Base-by-base conservation (phyloP, 2,888 invertebrate species). In the Crematogaster levior region DNA sequence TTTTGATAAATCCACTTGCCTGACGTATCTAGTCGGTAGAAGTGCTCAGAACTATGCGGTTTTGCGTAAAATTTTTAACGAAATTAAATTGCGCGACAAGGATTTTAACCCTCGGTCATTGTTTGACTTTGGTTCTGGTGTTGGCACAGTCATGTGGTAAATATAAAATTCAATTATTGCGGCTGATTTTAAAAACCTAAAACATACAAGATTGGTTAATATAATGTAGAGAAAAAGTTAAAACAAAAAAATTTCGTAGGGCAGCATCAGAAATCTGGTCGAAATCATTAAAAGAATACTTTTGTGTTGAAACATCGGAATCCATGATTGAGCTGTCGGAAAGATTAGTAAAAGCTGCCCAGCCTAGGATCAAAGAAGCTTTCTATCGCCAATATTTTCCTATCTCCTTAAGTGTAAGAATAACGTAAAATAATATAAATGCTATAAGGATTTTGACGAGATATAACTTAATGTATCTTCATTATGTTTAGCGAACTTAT, bases 51-150 rank as follows among this genome's bases (percentile, higher is more conserved):
- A 99, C 88, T 98, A 97, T 95, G 96, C 97, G 0, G 96, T 97
- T 3, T 92, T 98, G 51, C 92, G 95, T 51, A 96, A 96, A 91
- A 96, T 98, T 70, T 96, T 99, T 56, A 95, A 96, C 60, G 98
- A 98, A 95, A 97, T 99, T 75, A 95, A 95, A 70, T 93, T 92
- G 53, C 95, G 96, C 74, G 95, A 97, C 92, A 95, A 95, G 0
- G 93, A 96, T 24, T 99, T 97, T 93, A 95, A 95, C 82, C 99
- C 99, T 0, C 95, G 95, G 82, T 96, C 96, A 83, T 96, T 98
- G 87, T 97, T 99, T 89, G 99, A 99, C 95, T 98, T 98, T 94
- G 99, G 99, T 0, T 98, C 98, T 6, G 99, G 99, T 0, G 95
- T 98, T 5, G 99, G 98, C 0, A 97, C 98, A 0, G 97, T 96